Conservation (phyloP, 2,888 invertebrate genomes). For the Drosophila stalkeri region DNA sequence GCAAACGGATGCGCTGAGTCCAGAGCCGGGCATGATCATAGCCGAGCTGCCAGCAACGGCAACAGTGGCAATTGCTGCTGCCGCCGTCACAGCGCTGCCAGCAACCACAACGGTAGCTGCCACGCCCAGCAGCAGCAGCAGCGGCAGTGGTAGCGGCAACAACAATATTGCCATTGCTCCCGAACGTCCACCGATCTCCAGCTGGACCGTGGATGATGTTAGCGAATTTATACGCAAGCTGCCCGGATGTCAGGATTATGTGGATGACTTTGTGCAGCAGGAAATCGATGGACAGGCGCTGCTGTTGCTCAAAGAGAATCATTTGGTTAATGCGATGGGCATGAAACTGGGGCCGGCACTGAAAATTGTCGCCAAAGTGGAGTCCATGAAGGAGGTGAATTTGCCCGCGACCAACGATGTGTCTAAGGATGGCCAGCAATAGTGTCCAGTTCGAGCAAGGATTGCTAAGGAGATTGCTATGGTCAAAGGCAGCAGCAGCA, state of each 20-base stretch:
- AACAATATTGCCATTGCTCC: slow-evolving; percentile 27
- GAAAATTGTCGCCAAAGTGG: slow-evolving; percentile 97
- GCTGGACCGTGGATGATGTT: slow-evolving; percentile 92
- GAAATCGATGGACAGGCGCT: slow-evolving; percentile 98
- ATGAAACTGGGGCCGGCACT: slow-evolving; percentile 98
- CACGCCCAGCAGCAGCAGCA: slow-evolving; percentile 31
- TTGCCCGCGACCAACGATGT: slow-evolving; percentile 48
- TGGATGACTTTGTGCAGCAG: slow-evolving; percentile 97
- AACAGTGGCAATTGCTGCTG: slow-evolving; percentile 1
- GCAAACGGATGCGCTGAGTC: slow-evolving; percentile 59
- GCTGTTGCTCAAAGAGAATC: slow-evolving; percentile 95
- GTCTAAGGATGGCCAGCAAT: slow-evolving; percentile 53
- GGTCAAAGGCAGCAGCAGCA: background rate
- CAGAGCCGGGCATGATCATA: slow-evolving; percentile 25
- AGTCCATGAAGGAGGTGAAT: slow-evolving; percentile 87
- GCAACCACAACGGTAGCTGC: background rate
- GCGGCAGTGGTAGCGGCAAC: background rate
- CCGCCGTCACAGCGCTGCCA: slow-evolving; percentile 11
- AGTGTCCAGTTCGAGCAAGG: slow-evolving; percentile 32
- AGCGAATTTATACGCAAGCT: slow-evolving; percentile 95
- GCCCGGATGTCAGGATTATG: slow-evolving; percentile 96
- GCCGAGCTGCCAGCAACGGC: slow-evolving; percentile 31
- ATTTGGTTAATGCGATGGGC: slow-evolving; percentile 96
- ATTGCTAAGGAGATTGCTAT: background rate
- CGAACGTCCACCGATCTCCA: slow-evolving; percentile 81